Conservation (phyloP, 2,888 invertebrate species). For the Drosophila kambysellisi region DNA sequence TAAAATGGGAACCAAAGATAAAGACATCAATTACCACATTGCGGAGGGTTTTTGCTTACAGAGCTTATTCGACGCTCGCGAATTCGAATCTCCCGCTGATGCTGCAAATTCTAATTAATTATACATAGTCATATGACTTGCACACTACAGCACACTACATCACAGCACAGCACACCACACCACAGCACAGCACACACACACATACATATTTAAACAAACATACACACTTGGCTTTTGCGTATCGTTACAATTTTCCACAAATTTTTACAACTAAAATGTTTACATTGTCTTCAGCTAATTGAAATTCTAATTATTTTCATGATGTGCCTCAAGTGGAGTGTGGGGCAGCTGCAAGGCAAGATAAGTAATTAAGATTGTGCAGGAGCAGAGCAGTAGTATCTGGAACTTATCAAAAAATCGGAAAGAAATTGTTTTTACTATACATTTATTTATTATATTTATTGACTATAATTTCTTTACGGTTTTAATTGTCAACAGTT, state of each 20-base stretch:
- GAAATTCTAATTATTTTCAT: constrained; percentile 58
- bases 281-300: constrained; percentile 62
- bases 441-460: constrained; percentile 12
- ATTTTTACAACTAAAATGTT: constrained; percentile 48
- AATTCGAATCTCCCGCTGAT: constrained; percentile 49
- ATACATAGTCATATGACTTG: constrained; percentile 41
- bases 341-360: constrained; percentile 5
- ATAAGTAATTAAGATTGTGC: constrained; percentile 37
- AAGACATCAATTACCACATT: constrained; percentile 59
- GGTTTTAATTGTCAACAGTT: not conserved
- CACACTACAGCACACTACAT: constrained; percentile 1
- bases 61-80: constrained; percentile 23
- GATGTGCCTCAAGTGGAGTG: not conserved
- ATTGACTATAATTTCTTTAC: constrained; percentile 2
- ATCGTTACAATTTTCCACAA: constrained; percentile 13
- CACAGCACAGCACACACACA: constrained; percentile 7
- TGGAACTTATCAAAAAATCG: constrained; percentile 32
- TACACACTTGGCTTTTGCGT: constrained; percentile 18
- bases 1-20: constrained; percentile 51
- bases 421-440: constrained; percentile 3
- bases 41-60: constrained; percentile 27
- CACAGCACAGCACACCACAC: constrained; percentile 1
- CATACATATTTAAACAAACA: not conserved
- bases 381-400: not conserved
- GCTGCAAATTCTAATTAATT: constrained; percentile 70